Evolutionary conservation across 2,113 vertebrate genomes (phyloP).

Genomic region (Pygoscelis adeliae): DNA sequence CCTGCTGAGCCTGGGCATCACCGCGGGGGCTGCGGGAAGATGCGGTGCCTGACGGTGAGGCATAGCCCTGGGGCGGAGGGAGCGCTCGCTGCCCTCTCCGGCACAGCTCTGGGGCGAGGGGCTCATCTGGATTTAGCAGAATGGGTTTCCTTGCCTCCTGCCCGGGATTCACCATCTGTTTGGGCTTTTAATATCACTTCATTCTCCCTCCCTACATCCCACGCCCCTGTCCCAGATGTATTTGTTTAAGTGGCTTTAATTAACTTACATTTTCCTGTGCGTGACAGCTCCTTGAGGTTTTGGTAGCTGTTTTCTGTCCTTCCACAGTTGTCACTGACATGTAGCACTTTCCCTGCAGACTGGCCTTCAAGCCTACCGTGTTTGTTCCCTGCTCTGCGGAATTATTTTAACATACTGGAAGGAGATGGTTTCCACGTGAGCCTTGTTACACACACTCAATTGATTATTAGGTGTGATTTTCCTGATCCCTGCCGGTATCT

Average conservation of each 20-base stretch:
- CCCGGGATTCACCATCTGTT: neutral
- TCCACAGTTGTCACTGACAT: constrained; percentile 37
- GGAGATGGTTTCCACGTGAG: constrained; percentile 27
- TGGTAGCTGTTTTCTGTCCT: constrained; percentile 40
- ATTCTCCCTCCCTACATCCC: neutral
- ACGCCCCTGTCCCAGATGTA: neutral
- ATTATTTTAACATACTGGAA: neutral
- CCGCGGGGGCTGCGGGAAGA: rapidly evolving
- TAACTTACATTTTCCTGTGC: constrained; percentile 34
- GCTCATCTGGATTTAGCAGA: neutral
- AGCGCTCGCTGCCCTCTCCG: neutral
- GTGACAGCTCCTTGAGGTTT: constrained; percentile 34
- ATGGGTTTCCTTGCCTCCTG: neutral
- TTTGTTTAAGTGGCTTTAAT: constrained; percentile 57
- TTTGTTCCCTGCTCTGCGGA: neutral
- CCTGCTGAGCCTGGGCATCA: neutral
- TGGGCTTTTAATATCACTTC: neutral
- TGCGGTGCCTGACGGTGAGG: neutral
- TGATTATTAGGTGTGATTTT: constrained; percentile 47
- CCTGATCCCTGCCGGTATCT: neutral
- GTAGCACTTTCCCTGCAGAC: constrained; percentile 5
- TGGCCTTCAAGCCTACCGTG: neutral
- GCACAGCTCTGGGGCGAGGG: neutral
- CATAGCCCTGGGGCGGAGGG: neutral
- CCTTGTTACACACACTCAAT: neutral